Conservation (phyloP, 2,888 invertebrate species). For the Lasioglossum figueresi region DNA sequence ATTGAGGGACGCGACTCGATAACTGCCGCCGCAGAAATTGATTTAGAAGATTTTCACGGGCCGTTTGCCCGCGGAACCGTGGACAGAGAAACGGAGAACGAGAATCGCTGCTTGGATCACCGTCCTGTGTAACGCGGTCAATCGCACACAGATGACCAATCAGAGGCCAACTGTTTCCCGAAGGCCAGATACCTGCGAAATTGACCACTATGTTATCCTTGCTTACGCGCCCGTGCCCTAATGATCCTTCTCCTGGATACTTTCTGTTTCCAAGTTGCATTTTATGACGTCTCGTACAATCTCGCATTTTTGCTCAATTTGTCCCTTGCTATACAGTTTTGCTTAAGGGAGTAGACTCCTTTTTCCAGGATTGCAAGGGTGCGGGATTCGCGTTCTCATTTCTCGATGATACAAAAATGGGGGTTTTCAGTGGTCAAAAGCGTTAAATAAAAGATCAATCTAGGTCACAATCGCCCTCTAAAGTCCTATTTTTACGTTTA, state of each 20-base stretch:
- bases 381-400: no score
- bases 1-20: conserved; percentile 66
- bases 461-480: no score
- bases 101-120: conserved; percentile 63
- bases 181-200: conserved; percentile 48
- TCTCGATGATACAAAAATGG: no score
- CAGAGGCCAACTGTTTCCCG: conserved; percentile 76
- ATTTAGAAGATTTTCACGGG: conserved; percentile 74
- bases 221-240: conserved; percentile 15
- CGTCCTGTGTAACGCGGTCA: conserved; percentile 76
- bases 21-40: conserved; percentile 71
- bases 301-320: background rate
- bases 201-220: conserved; percentile 39
- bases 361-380: no score
- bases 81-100: conserved; percentile 51
- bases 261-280: conserved; percentile 48
- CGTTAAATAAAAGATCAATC: no score
- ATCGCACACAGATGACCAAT: conserved; percentile 79
- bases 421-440: no score
- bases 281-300: conserved; percentile 37
- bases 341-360: no score
- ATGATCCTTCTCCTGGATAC: conserved; percentile 33
- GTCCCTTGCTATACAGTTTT: background rate
- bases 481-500: no score
- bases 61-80: conserved; percentile 54